Percentiles rank a stretch among this genome's conserved stretches.
These are phyloP conservation scores for Formicarius rufipectus DNA, from an alignment of 2,113 vertebrate genomes.

Conservation along the genomic window DNA sequence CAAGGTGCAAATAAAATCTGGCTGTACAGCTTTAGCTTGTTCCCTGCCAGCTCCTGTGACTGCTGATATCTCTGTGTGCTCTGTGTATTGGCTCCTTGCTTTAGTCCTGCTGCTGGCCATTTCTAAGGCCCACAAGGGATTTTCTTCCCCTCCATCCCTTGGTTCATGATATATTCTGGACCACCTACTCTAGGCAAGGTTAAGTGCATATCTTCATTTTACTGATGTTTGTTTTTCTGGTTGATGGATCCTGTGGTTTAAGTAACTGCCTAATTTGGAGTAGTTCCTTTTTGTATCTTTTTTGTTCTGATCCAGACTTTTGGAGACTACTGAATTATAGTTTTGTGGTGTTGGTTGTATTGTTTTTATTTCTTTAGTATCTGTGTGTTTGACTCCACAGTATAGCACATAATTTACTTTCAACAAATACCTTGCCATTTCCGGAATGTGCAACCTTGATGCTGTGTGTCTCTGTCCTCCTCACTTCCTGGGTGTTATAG, in stretches of 20 bases:
- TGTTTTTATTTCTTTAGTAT: background rate
- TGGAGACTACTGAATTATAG: background rate
- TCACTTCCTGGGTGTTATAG: background rate
- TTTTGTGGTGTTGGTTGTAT: background rate
- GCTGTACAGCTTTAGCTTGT: background rate
- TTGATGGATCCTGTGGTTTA: background rate
- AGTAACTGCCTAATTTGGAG: background rate
- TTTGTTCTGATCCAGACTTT: background rate
- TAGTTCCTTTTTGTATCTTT: background rate
- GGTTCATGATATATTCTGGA: background rate
- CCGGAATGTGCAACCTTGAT: background rate
- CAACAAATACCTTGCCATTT: background rate
- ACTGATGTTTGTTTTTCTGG: background rate
- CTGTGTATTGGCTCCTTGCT: background rate
- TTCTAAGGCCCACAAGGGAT: background rate
- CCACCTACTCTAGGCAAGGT: background rate
- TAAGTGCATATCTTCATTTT: background rate
- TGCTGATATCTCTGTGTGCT: accelerated
- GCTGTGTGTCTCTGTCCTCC: background rate
- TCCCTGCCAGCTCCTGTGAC: background rate
- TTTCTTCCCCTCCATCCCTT: background rate
- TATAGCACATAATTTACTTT: background rate
- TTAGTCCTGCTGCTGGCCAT: background rate
- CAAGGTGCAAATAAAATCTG: background rate
- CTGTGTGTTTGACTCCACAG: background rate